These are phyloP conservation scores for Phymorhynchus buccinoides DNA, from an alignment of 1,140 invertebrate genomes.

Conservation along the genomic window DNA sequence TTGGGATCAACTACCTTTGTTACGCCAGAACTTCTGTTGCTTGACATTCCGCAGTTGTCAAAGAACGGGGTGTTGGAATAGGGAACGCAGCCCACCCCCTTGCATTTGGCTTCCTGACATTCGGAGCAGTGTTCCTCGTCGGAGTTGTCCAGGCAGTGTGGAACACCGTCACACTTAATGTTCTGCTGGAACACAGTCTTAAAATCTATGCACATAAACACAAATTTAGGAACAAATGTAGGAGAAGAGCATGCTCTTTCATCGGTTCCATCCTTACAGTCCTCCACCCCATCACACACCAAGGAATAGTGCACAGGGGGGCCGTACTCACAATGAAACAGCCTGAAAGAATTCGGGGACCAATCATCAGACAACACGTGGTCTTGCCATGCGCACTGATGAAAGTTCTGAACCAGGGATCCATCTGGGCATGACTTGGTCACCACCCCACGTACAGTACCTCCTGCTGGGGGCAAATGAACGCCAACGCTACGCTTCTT, in stretches of 20 bases:
- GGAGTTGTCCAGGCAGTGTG: background rate
- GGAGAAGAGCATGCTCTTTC: conserved; percentile 23
- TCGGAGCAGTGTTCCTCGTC: background rate
- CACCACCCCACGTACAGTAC: background rate
- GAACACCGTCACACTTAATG: background rate
- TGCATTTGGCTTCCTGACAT: background rate
- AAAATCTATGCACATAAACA: conserved; percentile 29
- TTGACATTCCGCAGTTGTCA: background rate
- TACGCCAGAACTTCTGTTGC: background rate
- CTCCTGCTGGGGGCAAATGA: background rate
- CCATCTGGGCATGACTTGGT: conserved; percentile 9
- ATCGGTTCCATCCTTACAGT: conserved; percentile 38
- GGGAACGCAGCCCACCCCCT: background rate
- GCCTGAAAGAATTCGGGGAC: background rate
- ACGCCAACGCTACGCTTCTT: background rate
- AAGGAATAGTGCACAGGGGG: conserved; percentile 22
- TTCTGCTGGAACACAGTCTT: conserved; percentile 18
- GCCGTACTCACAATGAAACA: background rate
- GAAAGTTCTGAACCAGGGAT: conserved; percentile 15
- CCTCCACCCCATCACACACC: conserved; percentile 39
- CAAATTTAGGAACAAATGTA: background rate
- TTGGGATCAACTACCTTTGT: background rate
- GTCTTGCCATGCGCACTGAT: background rate
- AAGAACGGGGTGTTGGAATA: background rate
- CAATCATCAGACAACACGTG: no score